Evolutionary conservation across 2,113 vertebrate species (phyloP).

Genomic region (Malurus alboscapulatus): DNA sequence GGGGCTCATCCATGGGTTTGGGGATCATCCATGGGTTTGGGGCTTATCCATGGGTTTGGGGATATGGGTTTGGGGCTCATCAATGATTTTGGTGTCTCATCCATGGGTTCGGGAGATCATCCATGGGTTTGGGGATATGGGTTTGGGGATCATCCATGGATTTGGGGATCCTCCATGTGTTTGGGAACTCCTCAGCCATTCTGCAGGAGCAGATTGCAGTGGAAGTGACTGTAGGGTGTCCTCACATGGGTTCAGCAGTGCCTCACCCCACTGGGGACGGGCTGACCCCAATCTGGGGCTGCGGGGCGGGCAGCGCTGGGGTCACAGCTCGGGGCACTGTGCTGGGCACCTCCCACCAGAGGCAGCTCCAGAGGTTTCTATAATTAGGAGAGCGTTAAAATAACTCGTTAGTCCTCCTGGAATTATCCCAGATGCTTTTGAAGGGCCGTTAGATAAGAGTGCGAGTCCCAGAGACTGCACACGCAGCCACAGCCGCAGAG

Average conservation of each 20-base stretch:
- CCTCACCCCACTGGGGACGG: rapidly evolving
- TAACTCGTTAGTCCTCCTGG: neutral
- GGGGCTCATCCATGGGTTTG: too few relatives aligned
- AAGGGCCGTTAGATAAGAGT: neutral
- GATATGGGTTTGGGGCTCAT: too few relatives aligned
- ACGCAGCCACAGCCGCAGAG: neutral
- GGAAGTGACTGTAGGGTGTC: neutral
- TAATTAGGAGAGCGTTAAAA: neutral
- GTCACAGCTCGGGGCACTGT: rapidly evolving
- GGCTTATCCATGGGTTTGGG: too few relatives aligned
- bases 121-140: too few relatives aligned
- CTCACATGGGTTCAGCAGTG: rapidly evolving
- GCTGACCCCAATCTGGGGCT: neutral
- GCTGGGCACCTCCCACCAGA: rapidly evolving
- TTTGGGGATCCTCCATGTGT: neutral
- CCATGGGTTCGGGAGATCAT: too few relatives aligned
- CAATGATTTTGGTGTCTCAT: too few relatives aligned
- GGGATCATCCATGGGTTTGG: too few relatives aligned
- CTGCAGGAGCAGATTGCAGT: neutral
- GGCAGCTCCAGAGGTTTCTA: neutral
- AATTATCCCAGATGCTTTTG: neutral
- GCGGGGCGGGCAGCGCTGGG: neutral
- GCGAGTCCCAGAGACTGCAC: neutral
- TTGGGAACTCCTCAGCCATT: neutral
- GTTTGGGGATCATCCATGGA: too few relatives aligned